Conservation (phyloP, 1,140 invertebrate genomes). For the Bombus vancouverensis region DNA sequence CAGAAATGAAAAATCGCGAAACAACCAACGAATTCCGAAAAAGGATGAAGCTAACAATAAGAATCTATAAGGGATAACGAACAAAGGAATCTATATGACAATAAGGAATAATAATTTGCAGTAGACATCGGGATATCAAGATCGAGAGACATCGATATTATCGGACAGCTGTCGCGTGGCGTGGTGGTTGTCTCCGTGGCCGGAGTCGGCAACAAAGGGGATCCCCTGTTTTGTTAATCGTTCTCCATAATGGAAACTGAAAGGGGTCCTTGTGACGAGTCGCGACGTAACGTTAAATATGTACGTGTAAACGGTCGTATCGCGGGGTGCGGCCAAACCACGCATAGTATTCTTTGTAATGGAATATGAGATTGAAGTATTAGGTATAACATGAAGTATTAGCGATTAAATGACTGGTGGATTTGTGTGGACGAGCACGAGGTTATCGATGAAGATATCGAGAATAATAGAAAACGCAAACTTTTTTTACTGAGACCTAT, state of each 20-base stretch:
- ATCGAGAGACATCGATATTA: conserved; percentile 60
- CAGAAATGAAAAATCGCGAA: background rate
- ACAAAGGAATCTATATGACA: conserved; percentile 27
- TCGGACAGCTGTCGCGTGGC: conserved; percentile 58
- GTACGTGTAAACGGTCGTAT: conserved; percentile 39
- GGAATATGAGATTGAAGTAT: conserved; percentile 18
- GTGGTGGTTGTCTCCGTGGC: conserved; percentile 17
- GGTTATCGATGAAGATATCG: background rate
- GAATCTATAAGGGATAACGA: background rate
- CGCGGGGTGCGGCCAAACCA: conserved; percentile 10
- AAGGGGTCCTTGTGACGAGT: conserved; percentile 29
- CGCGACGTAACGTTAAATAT: conserved; percentile 37
- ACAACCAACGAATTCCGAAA: background rate
- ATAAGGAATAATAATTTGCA: conserved; percentile 26
- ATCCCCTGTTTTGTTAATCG: conserved; percentile 57
- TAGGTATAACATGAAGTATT: background rate
- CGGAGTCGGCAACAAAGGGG: conserved; percentile 32
- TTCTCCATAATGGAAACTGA: conserved; percentile 41
- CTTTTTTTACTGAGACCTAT: background rate
- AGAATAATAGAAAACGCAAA: background rate
- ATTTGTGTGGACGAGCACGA: background rate
- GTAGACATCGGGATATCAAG: conserved; percentile 38
- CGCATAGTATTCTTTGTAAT: conserved; percentile 25
- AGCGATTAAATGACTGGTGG: conserved; percentile 12
- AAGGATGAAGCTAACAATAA: background rate